These are phyloP conservation scores for Aporophyla nigra DNA, from an alignment of 2,888 invertebrate genomes.

Conservation along the genomic window DNA sequence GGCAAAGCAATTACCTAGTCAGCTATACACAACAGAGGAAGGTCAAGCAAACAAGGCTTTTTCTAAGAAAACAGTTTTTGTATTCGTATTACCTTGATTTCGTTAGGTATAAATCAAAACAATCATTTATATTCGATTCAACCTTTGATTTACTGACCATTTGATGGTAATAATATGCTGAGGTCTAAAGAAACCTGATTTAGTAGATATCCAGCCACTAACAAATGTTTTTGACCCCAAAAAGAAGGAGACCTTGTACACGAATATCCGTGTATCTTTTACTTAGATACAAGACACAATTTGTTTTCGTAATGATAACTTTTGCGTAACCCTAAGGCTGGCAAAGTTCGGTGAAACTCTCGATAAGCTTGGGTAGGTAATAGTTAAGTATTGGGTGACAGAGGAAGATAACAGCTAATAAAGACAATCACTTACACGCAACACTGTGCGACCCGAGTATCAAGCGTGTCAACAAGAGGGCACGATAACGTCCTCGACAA, in stretches of 20 bases:
- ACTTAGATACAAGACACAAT: slow-evolving; percentile 10
- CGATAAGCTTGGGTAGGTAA: slow-evolving; percentile 38
- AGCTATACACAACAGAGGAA: slow-evolving; percentile 16
- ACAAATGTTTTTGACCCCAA: slow-evolving; percentile 43
- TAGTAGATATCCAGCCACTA: not conserved
- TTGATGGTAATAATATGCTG: slow-evolving; percentile 10
- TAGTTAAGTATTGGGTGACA: slow-evolving; percentile 31
- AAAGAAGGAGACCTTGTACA: slow-evolving; percentile 28
- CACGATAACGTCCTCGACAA: slow-evolving; percentile 70
- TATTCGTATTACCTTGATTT: slow-evolving; percentile 48
- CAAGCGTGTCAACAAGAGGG: slow-evolving; percentile 66
- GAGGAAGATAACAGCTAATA: slow-evolving; percentile 60
- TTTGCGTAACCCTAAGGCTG: slow-evolving; percentile 4
- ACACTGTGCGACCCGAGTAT: slow-evolving; percentile 60
- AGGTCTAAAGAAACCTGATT: slow-evolving; percentile 7
- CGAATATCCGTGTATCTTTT: not conserved
- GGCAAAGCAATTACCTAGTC: not conserved
- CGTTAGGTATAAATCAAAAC: slow-evolving; percentile 27
- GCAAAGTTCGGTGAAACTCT: slow-evolving; percentile 18
- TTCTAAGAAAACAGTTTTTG: slow-evolving; percentile 34
- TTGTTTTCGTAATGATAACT: slow-evolving; percentile 37
- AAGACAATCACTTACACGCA: slow-evolving; percentile 59
- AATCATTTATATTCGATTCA: slow-evolving; percentile 25
- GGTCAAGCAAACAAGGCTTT: slow-evolving; percentile 49
- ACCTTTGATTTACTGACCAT: slow-evolving; percentile 20